Base-by-base conservation (phyloP, 2,797 vertebrate species). In the Odontamblyopus lacepedii region DNA sequence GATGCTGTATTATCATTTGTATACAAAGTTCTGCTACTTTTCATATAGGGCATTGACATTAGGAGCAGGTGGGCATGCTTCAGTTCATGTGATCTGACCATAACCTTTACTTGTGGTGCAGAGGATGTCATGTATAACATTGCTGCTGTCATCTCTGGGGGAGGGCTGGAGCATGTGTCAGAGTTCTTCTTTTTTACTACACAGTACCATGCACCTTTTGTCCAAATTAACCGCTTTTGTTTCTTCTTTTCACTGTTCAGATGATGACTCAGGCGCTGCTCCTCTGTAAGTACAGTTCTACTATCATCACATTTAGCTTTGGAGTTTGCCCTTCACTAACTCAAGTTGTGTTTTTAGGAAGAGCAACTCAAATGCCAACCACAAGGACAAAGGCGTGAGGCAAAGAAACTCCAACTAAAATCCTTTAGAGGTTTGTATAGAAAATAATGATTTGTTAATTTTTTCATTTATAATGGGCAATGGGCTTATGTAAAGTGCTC, bases 381-480 rank as follows among this genome's bases (percentile, higher is more conserved):
- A 97, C 89, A 95, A 97, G 89, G 96, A 95, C 90, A 95, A 96
- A 89, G 96, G 94, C 0, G 92, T 99, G 72, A 95, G 98, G 78
- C 97, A 99, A 93, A 96, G 98, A 88, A 99, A 98, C 0, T 94
- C 95, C 0, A 98, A 95, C 91, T 99, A 91, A 82, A 85, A 51
- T 80, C 35, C 72, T 70, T 78, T 70, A 44, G 66, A 81, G 88
- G 92, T 93, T 30, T 5, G 90, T 80, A 64, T 60, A 16, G 11
- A n/a, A 6, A 8, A 18, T 2, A 35, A 32, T 44, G 3, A 13
- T 48, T 44, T 13, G 1, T 44, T 2, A 1, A 2, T 41, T 41
- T 12, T 2, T 3, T 12, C 41, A 44, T 44, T 44, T 44, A 48
- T 15, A 48, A 48, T 48, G 44, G 44, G 1, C 15, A 15, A 5